Evolutionary conservation across 1,140 invertebrate species (phyloP).

Genomic region (Danaus melanippus): DNA sequence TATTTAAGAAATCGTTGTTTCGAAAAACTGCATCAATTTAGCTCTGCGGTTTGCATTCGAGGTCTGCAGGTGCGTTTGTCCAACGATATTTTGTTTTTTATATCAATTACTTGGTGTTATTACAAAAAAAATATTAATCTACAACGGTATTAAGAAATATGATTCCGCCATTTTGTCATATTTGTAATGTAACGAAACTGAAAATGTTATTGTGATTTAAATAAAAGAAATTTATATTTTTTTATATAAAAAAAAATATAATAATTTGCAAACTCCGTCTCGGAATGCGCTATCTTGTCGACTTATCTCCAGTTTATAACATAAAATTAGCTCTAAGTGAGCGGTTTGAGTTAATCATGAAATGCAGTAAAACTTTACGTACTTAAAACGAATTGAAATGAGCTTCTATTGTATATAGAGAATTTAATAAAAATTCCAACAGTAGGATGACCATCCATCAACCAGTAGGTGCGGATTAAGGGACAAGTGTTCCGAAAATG

Average conservation of each 20-base stretch:
- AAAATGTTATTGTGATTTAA: too few relatives aligned
- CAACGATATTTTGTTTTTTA: slow-evolving; percentile 10
- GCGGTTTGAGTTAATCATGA: too few relatives aligned
- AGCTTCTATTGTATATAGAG: too few relatives aligned
- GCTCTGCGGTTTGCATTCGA: slow-evolving; percentile 32
- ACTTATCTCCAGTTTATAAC: slow-evolving; percentile 7
- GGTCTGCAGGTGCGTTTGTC: slow-evolving; percentile 26
- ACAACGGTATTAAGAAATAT: too few relatives aligned
- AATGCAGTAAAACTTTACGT: too few relatives aligned
- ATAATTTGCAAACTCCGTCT: not conserved
- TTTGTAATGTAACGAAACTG: too few relatives aligned
- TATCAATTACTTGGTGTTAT: too few relatives aligned
- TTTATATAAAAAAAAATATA: slow-evolving; percentile 11
- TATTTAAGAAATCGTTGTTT: slow-evolving; percentile 10
- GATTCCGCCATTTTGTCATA: too few relatives aligned
- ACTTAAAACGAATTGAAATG: too few relatives aligned
- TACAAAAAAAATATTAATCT: too few relatives aligned
- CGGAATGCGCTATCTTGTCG: slow-evolving; percentile 22
- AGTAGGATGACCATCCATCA: slow-evolving; percentile 32
- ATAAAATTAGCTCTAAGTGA: too few relatives aligned
- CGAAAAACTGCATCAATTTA: slow-evolving; percentile 22
- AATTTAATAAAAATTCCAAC: slow-evolving; percentile 18
- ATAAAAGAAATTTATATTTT: slow-evolving; percentile 2
- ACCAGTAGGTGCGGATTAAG: slow-evolving; percentile 39
- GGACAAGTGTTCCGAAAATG: slow-evolving; percentile 63